Percentiles rank a stretch among this genome's conserved stretches.
phyloP scores from a whole-genome alignment of 2,113 vertebrate genomes.

The Mus musculus region GRCm39 chr2:149189001-149189500 shows the following conservation, averaged over 20 bases:
- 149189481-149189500: neutral
- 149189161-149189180: neutral
- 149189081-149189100: neutral
- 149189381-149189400: fast-evolving
- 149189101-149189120: neutral
- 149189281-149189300: neutral
- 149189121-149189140: neutral
- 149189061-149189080: neutral
- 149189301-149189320: neutral
- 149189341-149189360: neutral
- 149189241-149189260: neutral
- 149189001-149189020: neutral
- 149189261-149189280: too few species aligned
- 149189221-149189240: fast-evolving
- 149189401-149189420: neutral
- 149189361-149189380: neutral
- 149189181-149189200: neutral
- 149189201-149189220: neutral
- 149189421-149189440: neutral
- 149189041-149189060: neutral
- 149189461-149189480: neutral
- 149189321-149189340: neutral
- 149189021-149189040: neutral
- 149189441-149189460: neutral
- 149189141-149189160: neutral